Evolutionary conservation across 2,797 vertebrate genomes (phyloP), one percentile per base, ranked within the genome.

Genomic region (Sebastes iracundus): DNA sequence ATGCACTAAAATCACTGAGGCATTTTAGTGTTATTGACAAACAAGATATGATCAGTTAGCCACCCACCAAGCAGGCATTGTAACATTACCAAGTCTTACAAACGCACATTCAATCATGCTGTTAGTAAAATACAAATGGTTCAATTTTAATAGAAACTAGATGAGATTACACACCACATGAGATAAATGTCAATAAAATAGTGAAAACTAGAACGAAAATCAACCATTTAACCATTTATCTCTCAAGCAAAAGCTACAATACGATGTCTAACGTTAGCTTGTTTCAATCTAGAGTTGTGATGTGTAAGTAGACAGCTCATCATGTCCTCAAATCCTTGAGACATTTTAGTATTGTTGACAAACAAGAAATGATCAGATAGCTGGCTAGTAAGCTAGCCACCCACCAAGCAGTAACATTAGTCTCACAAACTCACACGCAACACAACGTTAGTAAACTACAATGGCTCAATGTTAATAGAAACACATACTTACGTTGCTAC

Each of bases 11-110:
- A 53, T 25, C 1, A 46, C 12, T 27, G 2, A 66, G 38, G 69
- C 8, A 38, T 46, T 72, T 7, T n/a, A 4, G 3, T n/a, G 9
- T 13, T 91, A 81, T 88, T 87, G 72, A 87, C 72, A 90, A 83
- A 82, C 63, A 85, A 58, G 22, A 72, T 23, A 33, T 79, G 61
- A 68, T 33, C 20, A 73, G 75, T 69, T 89, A 85, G 83, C 92
- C 87, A 83, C 81, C 86, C 79, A 90, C 38, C 59, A 62, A 90
- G 28, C 66, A 71, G 68, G 18, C 72, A 72, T 10, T 77, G 61
- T 74, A 77, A 63, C 74, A 61, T 61, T 56, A 63, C 55, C 7
- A 79, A 77, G 49, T 73, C 49, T 58, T n/a, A 46, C 23, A 30
- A 79, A 80, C 2, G 52, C 25, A 1, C 7, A 16, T 2, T 11